These are phyloP conservation scores for Acronicta aceris DNA, from an alignment of 2,888 invertebrate genomes.

Conservation along the genomic window DNA sequence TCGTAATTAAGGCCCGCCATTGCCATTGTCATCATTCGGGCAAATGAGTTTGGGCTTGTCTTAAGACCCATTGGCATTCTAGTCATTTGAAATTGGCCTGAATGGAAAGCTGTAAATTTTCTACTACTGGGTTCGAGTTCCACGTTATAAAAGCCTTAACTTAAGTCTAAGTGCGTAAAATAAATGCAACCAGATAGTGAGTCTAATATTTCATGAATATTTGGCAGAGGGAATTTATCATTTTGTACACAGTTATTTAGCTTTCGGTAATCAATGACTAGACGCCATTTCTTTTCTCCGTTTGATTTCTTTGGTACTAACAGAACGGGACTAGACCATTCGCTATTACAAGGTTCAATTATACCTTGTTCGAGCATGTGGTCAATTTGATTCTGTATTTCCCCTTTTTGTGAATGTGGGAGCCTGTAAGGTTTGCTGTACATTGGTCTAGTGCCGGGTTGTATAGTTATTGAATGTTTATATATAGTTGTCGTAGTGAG, in stretches of 20 bases:
- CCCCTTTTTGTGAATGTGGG: slow-evolving; percentile 4
- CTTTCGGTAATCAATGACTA: slow-evolving; percentile 5
- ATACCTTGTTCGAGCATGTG: slow-evolving; percentile 2
- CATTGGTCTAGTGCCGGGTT: slow-evolving; percentile 5
- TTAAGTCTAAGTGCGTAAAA: neutral
- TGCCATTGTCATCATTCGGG: slow-evolving; percentile 5
- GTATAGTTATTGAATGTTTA: slow-evolving; percentile 20
- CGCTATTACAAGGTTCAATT: slow-evolving; percentile 1
- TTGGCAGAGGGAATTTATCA: slow-evolving; percentile 4
- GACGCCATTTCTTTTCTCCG: slow-evolving; percentile 1
- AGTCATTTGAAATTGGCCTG: neutral
- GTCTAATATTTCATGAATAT: slow-evolving; percentile 1
- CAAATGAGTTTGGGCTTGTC: slow-evolving; percentile 4
- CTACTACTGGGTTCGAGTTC: neutral
- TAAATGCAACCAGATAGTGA: neutral
- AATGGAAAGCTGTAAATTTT: neutral
- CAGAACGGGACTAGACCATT: slow-evolving; percentile 8
- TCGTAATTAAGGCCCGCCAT: slow-evolving; percentile 8
- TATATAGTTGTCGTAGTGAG: slow-evolving; percentile 14
- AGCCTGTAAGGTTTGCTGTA: slow-evolving; percentile 4
- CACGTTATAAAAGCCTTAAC: neutral
- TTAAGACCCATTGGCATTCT: neutral
- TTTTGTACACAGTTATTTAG: neutral
- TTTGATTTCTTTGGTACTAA: slow-evolving; percentile 4
- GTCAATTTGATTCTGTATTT: slow-evolving; percentile 5